Conservation (phyloP, 2,113 vertebrate genomes). For the Atractosteus spatula region DNA sequence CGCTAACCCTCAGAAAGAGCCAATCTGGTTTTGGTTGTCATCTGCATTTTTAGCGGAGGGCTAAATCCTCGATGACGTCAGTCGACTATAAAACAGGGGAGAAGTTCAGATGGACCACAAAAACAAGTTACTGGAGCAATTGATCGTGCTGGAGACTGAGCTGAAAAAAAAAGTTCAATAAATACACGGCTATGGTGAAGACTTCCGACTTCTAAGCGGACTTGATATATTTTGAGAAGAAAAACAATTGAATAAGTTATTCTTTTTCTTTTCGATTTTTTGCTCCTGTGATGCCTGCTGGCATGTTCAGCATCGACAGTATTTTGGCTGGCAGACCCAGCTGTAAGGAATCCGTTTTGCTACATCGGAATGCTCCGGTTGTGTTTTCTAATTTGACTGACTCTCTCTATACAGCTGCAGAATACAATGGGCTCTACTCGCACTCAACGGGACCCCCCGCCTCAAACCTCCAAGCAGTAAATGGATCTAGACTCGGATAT, state of each 20-base stretch:
- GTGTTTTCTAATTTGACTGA: slow-evolving; percentile 81
- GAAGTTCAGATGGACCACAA: slow-evolving; percentile 63
- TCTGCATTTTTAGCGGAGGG: slow-evolving; percentile 70
- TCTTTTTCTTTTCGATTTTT: slow-evolving; percentile 12
- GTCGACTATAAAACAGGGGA: slow-evolving; percentile 81
- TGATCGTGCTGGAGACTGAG: slow-evolving; percentile 13
- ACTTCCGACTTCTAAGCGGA: slow-evolving; percentile 23
- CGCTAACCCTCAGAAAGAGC: slow-evolving; percentile 49
- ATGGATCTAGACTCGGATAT: slow-evolving; percentile 81
- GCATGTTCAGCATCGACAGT: slow-evolving; percentile 98
- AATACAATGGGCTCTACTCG: slow-evolving; percentile 87
- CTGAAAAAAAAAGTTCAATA: slow-evolving; percentile 8
- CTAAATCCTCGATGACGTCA: slow-evolving; percentile 87
- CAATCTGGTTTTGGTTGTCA: slow-evolving; percentile 75
- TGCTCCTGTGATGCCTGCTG: slow-evolving; percentile 82
- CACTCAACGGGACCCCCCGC: slow-evolving; percentile 72
- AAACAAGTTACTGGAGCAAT: slow-evolving; percentile 32
- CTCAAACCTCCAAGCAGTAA: slow-evolving; percentile 70
- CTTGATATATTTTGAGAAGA: slow-evolving; percentile 4
- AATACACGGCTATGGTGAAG: slow-evolving; percentile 26
- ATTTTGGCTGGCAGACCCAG: slow-evolving; percentile 90
- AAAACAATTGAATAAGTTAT: slow-evolving; percentile 16
- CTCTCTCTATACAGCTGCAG: slow-evolving; percentile 76
- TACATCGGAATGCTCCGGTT: slow-evolving; percentile 77
- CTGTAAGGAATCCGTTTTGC: slow-evolving; percentile 87